Percentiles rank a stretch among this genome's conserved stretches.
Evolutionary conservation across 2,888 invertebrate species (phyloP).

Genomic region (Hyposoter didymator): DNA sequence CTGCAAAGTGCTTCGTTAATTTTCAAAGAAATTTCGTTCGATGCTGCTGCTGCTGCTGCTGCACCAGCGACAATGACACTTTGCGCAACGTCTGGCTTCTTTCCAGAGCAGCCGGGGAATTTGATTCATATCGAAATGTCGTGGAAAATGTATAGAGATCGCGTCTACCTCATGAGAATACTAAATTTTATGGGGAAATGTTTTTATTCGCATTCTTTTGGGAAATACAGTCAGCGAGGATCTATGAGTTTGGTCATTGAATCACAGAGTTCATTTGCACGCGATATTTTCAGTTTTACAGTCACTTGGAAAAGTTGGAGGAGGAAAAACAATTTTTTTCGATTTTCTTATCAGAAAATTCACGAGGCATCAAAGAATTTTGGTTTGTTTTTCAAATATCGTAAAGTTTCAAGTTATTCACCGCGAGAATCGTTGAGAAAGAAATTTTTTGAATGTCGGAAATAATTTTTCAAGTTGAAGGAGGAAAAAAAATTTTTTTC

Average conservation of each 20-base stretch:
- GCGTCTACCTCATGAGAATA: constrained; percentile 17
- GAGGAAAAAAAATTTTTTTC: not conserved
- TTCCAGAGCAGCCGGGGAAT: constrained; percentile 31
- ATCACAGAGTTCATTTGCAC: not conserved
- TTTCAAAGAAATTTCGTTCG: constrained; percentile 1
- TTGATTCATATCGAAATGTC: constrained; percentile 52
- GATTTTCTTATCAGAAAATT: not conserved
- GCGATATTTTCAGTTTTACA: not conserved
- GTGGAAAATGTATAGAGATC: constrained; percentile 16
- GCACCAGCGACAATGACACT: constrained; percentile 57
- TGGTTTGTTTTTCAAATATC: not conserved
- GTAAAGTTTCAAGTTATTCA: not conserved
- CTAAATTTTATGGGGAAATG: not conserved
- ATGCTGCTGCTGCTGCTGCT: no score
- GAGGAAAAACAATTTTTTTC: not conserved
- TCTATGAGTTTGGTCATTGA: not conserved
- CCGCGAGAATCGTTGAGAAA: not conserved
- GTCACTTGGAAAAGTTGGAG: not conserved
- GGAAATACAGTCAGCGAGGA: not conserved
- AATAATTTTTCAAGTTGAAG: not conserved
- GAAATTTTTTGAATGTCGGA: not conserved
- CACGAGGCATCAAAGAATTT: not conserved
- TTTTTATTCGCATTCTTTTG: not conserved
- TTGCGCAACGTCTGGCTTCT: constrained; percentile 63
- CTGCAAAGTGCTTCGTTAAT: constrained; percentile 30